Conservation (phyloP, 2,797 vertebrate species). For the Babyrousa celebensis region DNA sequence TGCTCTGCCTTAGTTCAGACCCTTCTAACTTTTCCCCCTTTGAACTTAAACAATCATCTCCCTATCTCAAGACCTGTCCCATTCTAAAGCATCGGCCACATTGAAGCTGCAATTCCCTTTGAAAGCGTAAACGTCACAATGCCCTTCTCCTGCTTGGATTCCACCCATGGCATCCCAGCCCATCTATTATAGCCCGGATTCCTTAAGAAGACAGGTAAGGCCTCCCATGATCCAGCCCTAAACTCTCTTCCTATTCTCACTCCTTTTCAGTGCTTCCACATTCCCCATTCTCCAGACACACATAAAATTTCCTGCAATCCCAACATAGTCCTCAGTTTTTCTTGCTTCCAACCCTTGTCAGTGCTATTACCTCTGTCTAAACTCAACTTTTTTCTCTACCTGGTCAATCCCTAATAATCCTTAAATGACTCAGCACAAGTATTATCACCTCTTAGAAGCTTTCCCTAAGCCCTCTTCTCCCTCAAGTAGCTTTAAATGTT, state of each 20-base stretch:
- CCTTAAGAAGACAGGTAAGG: neutral
- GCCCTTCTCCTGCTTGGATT: neutral
- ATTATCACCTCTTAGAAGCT: neutral
- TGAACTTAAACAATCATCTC: neutral
- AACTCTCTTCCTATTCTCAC: neutral
- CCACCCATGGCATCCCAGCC: neutral
- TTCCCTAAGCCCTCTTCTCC: neutral
- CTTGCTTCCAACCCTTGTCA: neutral
- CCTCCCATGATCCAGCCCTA: neutral
- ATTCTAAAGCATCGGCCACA: conserved; percentile 38
- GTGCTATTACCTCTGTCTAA: neutral
- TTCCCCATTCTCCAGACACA: neutral
- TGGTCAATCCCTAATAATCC: conserved; percentile 44
- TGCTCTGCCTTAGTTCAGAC: neutral
- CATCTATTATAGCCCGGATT: neutral
- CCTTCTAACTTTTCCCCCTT: neutral
- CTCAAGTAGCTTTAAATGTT: neutral
- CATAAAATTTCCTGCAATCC: neutral
- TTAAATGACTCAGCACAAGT: neutral
- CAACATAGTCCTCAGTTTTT: neutral
- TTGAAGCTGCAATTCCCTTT: neutral
- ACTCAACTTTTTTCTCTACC: neutral
- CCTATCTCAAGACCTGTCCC: neutral
- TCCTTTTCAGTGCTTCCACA: neutral
- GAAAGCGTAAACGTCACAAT: neutral